Base-by-base conservation (phyloP, 2,113 vertebrate species). In the Clinocottus analis region DNA sequence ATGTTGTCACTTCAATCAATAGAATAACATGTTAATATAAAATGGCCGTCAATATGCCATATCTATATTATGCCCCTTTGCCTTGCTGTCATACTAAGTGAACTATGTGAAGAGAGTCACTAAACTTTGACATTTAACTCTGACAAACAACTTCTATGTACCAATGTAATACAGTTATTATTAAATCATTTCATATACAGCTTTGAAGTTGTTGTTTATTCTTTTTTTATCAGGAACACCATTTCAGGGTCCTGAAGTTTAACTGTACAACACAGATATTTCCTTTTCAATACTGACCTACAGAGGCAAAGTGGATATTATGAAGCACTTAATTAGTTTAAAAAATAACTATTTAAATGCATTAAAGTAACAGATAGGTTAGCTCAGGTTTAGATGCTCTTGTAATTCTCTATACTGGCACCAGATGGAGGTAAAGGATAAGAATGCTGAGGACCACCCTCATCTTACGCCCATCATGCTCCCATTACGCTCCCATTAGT, bases 391-490 rank as follows among this genome's bases (percentile, higher is more conserved):
- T 12, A 64, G 27, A 67, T 35, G 3, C 7, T 16, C 23, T 25
- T 84, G 84, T 75, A 79, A 63, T 78, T 75, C 35, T 72, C 3
- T 43, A 14, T 60, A 10, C 17, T 31, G 12, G 7, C 88, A 92
- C 86, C 59, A 2, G 89, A 66, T 90, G 77, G 82, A 72, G 82
- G 33, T 60, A 86, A 23, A 83, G 51, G 31, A 85, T 3, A 88
- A 21, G 9, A 21, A 31, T 47, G 5, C 4, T 29, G 11, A 72
- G 37, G 5, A 59, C 1, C 58, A 37, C 16, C 25, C 7, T 39
- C 31, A 4, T 23, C 9, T 79, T 11, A 43, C 23, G 4, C 14
- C n/a, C 17, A 31, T 25, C 12, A 55, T 59, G 37, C 55, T n/a
- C n/a, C n/a, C 55, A 62, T 10, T 1, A 59, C 35, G 25, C 12